Base-by-base conservation (phyloP, 2,888 invertebrate genomes). In the Geophilus truncorum region DNA sequence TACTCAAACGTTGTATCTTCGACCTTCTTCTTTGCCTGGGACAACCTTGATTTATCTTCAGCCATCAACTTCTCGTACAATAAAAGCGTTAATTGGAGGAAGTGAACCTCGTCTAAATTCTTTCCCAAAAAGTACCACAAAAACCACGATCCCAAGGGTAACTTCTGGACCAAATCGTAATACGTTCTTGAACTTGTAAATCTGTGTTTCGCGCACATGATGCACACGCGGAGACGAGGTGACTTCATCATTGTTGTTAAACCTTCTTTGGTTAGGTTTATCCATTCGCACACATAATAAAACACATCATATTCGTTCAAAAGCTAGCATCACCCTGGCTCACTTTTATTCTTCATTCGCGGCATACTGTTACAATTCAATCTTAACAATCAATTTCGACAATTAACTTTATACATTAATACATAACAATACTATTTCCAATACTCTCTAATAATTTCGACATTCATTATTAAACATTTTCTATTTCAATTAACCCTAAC, bases 61-160 rank as follows among this genome's bases (percentile, higher is more conserved):
- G 70, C 70, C 25, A 70, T 7, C 15, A 70, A 23, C 28, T 70
- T 70, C 28, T 70, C 70, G n/a, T 70, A 28, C 25, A 70, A 70
- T 12, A 70, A n/a, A 23, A 70, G 70, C 12, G 70, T 70, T n/a
- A 70, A 28, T 12, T 70, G 70, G 25, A 92, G 91, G 88, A 93
- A 96, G 86, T 96, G 92, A 81, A 93, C 89, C 1, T 94, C 93
- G 86, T 96, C 96, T 89, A 96, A 92, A 87, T 96, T 96, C 81
- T 92, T 90, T 0, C 94, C 94, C 18, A 96, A 89, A 91, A 95
- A 92, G 86, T 95, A 93, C 25, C 96, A 90, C 15, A 96, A 90
- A 94, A 96, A 96, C 96, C 96, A 96, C 87, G 96, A 95, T 0
- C 95, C 96, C 80, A 94, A 88, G 86, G 94, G 93, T 18, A 93